These are phyloP conservation scores for Aplodontia rufa DNA, from an alignment of 2,113 vertebrate species.

Conservation along the genomic window DNA sequence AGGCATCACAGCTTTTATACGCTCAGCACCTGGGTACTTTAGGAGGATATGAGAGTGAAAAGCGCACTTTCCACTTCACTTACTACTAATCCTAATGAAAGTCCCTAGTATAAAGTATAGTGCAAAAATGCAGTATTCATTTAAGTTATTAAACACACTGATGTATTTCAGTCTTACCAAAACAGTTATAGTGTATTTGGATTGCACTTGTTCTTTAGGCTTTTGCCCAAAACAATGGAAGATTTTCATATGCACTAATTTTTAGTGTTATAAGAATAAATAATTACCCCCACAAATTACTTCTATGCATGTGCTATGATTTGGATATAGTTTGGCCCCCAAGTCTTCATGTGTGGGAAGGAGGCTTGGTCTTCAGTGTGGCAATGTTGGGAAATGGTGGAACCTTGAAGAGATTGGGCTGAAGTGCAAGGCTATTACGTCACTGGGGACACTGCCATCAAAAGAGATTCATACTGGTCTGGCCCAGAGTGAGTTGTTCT, in stretches of 20 bases:
- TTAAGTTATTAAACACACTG: background rate
- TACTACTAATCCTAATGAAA: constrained; percentile 2
- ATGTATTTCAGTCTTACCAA: background rate
- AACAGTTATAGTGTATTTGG: background rate
- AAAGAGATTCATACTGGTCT: background rate
- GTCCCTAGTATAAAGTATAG: background rate
- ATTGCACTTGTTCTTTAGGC: background rate
- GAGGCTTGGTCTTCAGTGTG: too few species aligned
- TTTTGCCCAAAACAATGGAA: background rate
- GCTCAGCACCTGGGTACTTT: background rate
- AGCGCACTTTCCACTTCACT: background rate
- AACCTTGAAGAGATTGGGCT: background rate
- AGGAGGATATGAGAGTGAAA: background rate
- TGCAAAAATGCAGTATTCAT: background rate
- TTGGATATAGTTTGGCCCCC: background rate
- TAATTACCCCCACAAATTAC: background rate
- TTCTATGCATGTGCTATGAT: background rate
- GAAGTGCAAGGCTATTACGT: too few species aligned
- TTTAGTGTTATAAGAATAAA: background rate
- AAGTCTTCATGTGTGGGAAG: background rate
- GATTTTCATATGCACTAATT: background rate
- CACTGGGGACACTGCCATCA: background rate
- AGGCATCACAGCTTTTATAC: background rate
- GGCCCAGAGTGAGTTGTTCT: background rate
- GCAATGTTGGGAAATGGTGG: background rate